Conservation (phyloP, 2,888 invertebrate species). For the Poecilobothrus nobilitatus region DNA sequence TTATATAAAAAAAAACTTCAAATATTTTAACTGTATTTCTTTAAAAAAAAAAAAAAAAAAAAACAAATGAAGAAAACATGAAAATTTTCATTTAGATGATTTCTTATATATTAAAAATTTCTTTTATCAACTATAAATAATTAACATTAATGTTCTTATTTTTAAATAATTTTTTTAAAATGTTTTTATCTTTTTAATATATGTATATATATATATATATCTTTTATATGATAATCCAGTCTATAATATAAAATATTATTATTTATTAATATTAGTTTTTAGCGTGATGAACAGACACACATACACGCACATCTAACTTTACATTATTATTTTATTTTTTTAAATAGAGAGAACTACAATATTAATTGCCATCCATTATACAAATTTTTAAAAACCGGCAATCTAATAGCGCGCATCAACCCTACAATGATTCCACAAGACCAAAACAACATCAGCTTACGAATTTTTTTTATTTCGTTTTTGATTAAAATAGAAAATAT, state of each 20-base stretch:
- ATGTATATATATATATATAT: background rate
- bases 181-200: background rate
- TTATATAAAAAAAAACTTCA: background rate
- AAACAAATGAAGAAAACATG: background rate
- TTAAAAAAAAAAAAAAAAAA: background rate
- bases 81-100: background rate
- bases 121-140: background rate
- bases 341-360: background rate
- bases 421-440: background rate
- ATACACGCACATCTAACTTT: background rate
- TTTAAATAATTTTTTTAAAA: background rate
- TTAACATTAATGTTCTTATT: background rate
- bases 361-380: background rate
- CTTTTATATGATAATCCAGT: background rate
- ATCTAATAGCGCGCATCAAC: background rate
- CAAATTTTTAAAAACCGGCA: background rate
- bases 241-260: background rate
- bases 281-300: background rate
- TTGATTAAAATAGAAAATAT: background rate
- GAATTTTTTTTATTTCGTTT: background rate
- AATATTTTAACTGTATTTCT: background rate
- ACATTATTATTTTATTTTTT: background rate
- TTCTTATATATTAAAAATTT: background rate
- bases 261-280: background rate
- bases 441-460: constrained; percentile 2